Base-by-base conservation (phyloP, 53 echinoderm and acorn worm species). In the Henricia sp. region DNA sequence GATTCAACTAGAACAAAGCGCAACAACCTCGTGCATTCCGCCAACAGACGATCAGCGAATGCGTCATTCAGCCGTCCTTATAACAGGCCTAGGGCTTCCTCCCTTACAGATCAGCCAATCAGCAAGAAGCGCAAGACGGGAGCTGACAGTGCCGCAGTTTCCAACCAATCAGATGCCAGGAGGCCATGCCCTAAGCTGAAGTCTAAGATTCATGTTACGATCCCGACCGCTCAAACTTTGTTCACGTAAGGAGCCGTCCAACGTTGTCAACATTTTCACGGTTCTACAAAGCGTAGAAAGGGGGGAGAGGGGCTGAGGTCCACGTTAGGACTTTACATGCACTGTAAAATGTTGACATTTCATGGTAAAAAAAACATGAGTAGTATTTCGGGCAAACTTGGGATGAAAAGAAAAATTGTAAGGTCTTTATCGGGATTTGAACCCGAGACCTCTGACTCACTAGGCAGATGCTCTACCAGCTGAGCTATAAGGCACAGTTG, bases 211-310 rank as follows among this genome's bases (percentile, higher is more conserved):
- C 38, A 29, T 41, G 37, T 92, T 42, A 88, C 88, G 0, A 10
- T 92, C 43, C 88, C 92, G 5, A 71, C 85, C 5, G 88, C 92
- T 52, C 92, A 88, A 1, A 88, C 88, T 11, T 35, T 77, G 34
- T 63, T 92, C 43, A 92, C 85, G 88, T 88, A 41, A 77, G 59
- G 36, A 0, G 21, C n/a, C n/a, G n/a, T n/a, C n/a, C n/a, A n/a
- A n/a, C n/a, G n/a, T n/a, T n/a, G n/a, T n/a, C n/a, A n/a, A n/a
- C n/a, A n/a, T n/a, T n/a, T n/a, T n/a, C n/a, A n/a, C n/a, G n/a
- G n/a, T n/a, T n/a, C n/a, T n/a, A n/a, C n/a, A n/a, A n/a, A n/a
- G n/a, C n/a, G n/a, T n/a, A n/a, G n/a, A n/a, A n/a, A n/a, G n/a
- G n/a, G n/a, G n/a, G n/a, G n/a, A n/a, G n/a, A n/a, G n/a, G n/a